Conservation (phyloP, 2,113 vertebrate species). For the Tiliqua scincoides region DNA sequence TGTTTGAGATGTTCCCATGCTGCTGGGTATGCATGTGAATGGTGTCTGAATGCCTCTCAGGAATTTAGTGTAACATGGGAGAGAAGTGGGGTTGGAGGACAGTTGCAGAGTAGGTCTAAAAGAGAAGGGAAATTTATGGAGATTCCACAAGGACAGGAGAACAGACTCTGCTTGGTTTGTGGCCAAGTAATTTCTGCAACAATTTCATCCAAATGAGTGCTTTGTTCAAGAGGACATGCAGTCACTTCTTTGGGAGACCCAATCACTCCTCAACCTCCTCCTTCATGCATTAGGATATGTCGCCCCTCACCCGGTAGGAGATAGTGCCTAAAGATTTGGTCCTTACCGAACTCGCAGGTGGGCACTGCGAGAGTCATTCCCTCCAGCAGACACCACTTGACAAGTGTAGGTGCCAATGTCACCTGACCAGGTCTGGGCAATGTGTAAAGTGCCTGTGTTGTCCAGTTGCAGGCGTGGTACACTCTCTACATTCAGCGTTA, state of each 20-base stretch:
- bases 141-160: background rate
- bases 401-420: constrained; percentile 97
- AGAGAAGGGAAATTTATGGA: background rate
- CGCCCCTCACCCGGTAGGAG: no score
- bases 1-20: no score
- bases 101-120: background rate
- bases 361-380: constrained; percentile 92
- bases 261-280: background rate
- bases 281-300: fast-evolving
- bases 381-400: constrained; percentile 89
- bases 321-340: background rate
- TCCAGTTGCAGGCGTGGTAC: constrained; percentile 86
- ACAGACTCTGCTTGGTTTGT: background rate
- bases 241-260: background rate
- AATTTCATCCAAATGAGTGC: background rate
- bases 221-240: background rate
- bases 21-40: background rate
- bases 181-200: background rate
- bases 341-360: constrained; percentile 92
- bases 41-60: background rate
- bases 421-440: constrained; percentile 98
- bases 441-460: constrained; percentile 87
- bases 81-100: background rate
- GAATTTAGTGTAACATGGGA: background rate
- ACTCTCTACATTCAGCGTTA: constrained; percentile 75